A percentile compares a stretch with the other conserved stretches of the same genome.
phyloP scores from a whole-genome alignment of 2,888 invertebrate genomes.

The Furcula furcula region DNA sequence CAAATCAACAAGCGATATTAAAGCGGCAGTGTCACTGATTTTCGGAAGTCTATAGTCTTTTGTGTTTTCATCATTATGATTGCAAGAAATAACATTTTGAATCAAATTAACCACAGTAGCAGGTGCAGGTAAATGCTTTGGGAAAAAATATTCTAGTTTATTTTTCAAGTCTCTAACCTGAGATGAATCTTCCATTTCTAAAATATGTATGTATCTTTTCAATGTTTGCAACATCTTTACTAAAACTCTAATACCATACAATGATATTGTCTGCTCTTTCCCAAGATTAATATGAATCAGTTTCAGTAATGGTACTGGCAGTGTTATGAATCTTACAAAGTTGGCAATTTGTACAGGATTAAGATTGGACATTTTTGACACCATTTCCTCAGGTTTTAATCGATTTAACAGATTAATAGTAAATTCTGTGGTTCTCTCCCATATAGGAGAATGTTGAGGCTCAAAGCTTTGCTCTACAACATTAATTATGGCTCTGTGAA shows the following conservation, averaged over 20 bases:
- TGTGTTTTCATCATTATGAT: constrained; percentile 32
- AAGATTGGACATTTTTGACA: constrained; percentile 66
- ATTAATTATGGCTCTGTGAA: constrained; percentile 83
- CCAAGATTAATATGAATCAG: constrained; percentile 55
- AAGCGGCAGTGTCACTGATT: constrained; percentile 49
- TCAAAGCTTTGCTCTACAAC: constrained; percentile 83
- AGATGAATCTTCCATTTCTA: constrained; percentile 56
- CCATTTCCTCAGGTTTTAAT: constrained; percentile 73
- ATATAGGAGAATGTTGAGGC: constrained; percentile 79
- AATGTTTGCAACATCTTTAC: constrained; percentile 80
- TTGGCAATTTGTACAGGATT: constrained; percentile 75
- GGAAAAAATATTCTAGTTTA: constrained; percentile 68
- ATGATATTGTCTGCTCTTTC: constrained; percentile 61
- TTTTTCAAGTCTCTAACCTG: constrained; percentile 55
- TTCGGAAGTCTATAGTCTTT: constrained; percentile 58
- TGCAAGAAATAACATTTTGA: constrained; percentile 44
- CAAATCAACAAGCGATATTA: constrained; percentile 61
- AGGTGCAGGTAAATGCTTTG: constrained; percentile 68
- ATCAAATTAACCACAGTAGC: constrained; percentile 55
- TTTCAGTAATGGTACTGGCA: constrained; percentile 77
- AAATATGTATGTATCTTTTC: constrained; percentile 74
- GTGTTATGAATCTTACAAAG: constrained; percentile 70
- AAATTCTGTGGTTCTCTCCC: constrained; percentile 76
- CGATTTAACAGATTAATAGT: constrained; percentile 63
- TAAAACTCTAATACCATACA: constrained; percentile 74